Evolutionary conservation across 2,113 vertebrate genomes (phyloP).

Genomic region (Passer montanus): DNA sequence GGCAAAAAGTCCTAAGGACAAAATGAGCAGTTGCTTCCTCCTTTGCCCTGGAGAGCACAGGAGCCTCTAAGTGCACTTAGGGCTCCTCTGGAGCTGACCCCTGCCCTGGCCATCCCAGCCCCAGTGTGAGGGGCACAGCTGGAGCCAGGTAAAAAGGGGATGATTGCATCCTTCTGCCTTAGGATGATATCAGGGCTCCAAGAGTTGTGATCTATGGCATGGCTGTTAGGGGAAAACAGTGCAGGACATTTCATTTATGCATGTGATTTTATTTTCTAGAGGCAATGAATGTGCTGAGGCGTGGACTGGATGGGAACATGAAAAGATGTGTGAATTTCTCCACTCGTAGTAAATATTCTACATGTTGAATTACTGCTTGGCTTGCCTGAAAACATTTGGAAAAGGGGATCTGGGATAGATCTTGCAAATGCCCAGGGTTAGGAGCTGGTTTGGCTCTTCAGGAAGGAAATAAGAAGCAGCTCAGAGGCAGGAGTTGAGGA

Average conservation of each 20-base stretch:
- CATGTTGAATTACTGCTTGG: background rate
- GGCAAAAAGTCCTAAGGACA: background rate
- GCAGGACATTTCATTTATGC: background rate
- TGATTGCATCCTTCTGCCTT: background rate
- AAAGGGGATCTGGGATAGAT: background rate
- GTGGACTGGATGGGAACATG: background rate
- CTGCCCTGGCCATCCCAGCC: background rate
- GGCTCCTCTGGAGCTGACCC: background rate
- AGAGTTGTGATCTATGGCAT: background rate
- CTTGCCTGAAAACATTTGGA: background rate
- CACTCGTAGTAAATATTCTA: background rate
- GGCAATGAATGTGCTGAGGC: background rate
- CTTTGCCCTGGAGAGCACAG: background rate
- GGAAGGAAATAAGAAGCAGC: background rate
- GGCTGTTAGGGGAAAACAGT: background rate
- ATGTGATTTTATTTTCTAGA: background rate
- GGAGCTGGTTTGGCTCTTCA: background rate
- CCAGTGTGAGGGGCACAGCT: background rate
- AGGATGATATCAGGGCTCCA: background rate
- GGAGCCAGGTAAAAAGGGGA: background rate
- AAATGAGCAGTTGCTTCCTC: background rate
- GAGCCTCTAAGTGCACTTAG: background rate
- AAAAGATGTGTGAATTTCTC: background rate
- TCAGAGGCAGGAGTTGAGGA: background rate
- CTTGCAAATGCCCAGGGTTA: background rate